phyloP scores from a whole-genome alignment of 2,797 vertebrate genomes.

The Pseudochaenichthys georgianus region DNA sequence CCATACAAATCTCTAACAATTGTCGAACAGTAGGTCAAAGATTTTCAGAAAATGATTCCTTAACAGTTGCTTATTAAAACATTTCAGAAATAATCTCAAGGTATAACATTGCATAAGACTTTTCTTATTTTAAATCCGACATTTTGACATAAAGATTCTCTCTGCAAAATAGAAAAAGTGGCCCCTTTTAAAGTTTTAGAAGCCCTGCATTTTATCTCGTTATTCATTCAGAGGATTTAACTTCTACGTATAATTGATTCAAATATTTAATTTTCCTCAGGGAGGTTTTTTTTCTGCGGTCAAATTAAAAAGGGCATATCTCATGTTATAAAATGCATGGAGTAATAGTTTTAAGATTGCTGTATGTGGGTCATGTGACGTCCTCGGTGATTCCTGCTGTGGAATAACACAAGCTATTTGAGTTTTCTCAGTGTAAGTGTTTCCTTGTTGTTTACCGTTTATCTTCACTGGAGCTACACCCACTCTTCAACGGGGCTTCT shows the following conservation, averaged over 20 bases:
- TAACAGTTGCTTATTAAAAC: conserved; percentile 52
- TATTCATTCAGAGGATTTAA: conserved; percentile 57
- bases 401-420: not conserved
- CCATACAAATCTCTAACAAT: too few species aligned
- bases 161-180: conserved; percentile 46
- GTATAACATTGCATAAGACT: conserved; percentile 20
- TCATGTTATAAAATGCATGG: conserved; percentile 26
- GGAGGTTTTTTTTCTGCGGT: conserved; percentile 42
- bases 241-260: conserved; percentile 62
- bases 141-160: conserved; percentile 55
- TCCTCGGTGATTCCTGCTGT: not conserved
- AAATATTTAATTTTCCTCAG: conserved; percentile 53
- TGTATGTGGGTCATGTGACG: conserved; percentile 16
- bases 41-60: conserved; percentile 17
- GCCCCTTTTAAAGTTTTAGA: conserved; percentile 53
- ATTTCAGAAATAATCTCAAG: conserved; percentile 36
- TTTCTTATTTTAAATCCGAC: conserved; percentile 43
- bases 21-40: conserved; percentile 20
- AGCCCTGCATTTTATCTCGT: conserved; percentile 43
- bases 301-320: conserved; percentile 44
- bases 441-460: conserved; percentile 8
- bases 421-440: conserved; percentile 7
- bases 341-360: conserved; percentile 27
- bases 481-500: not conserved
- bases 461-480: not conserved